A percentile compares a stretch with the other conserved stretches of the same genome.
Conservation (phyloP, 2,113 vertebrate species). For the Psephotus haematonotus region DNA sequence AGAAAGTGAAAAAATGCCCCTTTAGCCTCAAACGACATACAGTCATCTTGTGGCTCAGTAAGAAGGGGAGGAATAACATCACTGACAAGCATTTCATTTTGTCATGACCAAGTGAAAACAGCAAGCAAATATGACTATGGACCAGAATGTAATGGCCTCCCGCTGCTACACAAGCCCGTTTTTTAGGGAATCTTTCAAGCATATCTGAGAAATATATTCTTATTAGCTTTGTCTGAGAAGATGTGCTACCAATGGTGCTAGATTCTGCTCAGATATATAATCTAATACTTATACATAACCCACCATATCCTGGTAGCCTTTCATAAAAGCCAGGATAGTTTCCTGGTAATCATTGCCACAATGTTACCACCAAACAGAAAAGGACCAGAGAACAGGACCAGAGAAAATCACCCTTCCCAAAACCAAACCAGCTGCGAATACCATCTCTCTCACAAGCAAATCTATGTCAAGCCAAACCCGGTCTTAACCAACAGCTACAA, state of each 20-base stretch:
- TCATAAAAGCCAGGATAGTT: not conserved
- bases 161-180: not conserved
- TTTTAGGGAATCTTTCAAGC: not conserved
- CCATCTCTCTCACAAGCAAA: not conserved
- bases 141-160: not conserved
- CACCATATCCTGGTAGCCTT: not conserved
- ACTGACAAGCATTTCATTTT: not conserved
- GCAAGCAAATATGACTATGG: not conserved
- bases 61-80: not conserved
- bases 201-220: not conserved
- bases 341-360: not conserved
- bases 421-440: not conserved
- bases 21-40: not conserved
- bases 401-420: not conserved
- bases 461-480: not conserved
- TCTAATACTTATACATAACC: not conserved
- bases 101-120: not conserved
- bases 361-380: not conserved
- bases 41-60: not conserved
- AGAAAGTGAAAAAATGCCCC: not conserved
- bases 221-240: not conserved
- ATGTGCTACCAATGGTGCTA: not conserved
- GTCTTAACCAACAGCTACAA: not conserved
- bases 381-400: not conserved
- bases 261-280: not conserved